Evolutionary conservation across 2,888 invertebrate genomes (phyloP).

Genomic region (Cremastinae sp.): DNA sequence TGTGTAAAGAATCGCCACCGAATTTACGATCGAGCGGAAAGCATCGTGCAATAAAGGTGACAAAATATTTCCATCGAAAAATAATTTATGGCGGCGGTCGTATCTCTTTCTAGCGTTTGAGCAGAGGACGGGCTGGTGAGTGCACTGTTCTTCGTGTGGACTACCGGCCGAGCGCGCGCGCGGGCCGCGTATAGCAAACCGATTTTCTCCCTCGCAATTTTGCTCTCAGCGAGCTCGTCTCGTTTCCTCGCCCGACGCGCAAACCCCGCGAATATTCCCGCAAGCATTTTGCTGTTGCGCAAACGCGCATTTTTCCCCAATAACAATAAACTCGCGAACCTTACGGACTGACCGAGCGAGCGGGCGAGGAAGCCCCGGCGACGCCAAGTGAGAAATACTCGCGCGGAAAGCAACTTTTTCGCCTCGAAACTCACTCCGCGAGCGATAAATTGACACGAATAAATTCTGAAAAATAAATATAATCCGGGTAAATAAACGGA

Average conservation of each 20-base stretch:
- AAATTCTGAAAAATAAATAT: not conserved
- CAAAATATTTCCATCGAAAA: slow-evolving; percentile 77
- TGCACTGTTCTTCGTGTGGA: slow-evolving; percentile 6
- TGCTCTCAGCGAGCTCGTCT: slow-evolving; percentile 7
- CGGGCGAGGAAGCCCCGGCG: slow-evolving; percentile 10
- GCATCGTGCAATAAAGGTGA: slow-evolving; percentile 76
- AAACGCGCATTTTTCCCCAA: slow-evolving; percentile 48
- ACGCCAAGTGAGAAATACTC: not conserved
- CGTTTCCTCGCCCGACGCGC: slow-evolving; percentile 5
- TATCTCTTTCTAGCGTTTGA: slow-evolving; percentile 39
- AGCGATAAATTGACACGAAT: too few relatives aligned
- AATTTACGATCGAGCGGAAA: slow-evolving; percentile 77
- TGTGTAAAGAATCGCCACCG: slow-evolving; percentile 68
- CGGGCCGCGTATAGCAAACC: not conserved
- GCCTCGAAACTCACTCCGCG: too few relatives aligned
- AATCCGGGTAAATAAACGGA: too few relatives aligned
- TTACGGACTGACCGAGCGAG: slow-evolving; percentile 40
- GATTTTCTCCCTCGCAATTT: too few relatives aligned
- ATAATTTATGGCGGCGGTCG: slow-evolving; percentile 72
- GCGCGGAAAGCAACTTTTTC: too few relatives aligned
- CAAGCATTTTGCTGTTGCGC: slow-evolving; percentile 45
- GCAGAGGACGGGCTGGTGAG: slow-evolving; percentile 31
- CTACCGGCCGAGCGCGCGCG: too few relatives aligned
- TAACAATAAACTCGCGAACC: slow-evolving; percentile 52
- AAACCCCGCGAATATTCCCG: not conserved